Evolutionary conservation across 2,113 vertebrate species (phyloP).

Genomic region (Ovibos moschatus): DNA sequence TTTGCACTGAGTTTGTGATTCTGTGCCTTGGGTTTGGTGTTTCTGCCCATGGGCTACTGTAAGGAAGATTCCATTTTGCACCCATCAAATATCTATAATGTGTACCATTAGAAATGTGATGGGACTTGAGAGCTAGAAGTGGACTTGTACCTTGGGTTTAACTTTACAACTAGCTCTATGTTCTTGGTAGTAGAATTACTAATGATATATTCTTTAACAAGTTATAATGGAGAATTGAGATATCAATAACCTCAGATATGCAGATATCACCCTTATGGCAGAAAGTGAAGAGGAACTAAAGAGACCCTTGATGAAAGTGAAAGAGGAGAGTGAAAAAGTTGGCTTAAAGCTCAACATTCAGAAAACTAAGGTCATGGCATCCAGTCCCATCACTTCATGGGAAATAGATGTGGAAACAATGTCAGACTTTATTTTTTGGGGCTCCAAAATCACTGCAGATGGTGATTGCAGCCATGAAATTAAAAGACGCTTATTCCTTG

Average conservation of each 20-base stretch:
- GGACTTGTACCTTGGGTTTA: not conserved
- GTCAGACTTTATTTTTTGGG: accelerated
- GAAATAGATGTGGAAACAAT: too few relatives aligned
- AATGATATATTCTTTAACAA: not conserved
- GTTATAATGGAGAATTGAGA: not conserved
- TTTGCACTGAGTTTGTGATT: not conserved
- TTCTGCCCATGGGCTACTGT: not conserved
- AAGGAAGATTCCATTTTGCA: not conserved
- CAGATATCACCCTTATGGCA: too few relatives aligned
- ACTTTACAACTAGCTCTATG: not conserved
- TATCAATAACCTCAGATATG: too few relatives aligned
- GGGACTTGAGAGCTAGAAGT: not conserved
- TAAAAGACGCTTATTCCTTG: too few relatives aligned
- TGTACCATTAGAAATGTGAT: not conserved
- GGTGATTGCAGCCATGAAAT: too few relatives aligned
- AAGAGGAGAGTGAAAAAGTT: too few relatives aligned
- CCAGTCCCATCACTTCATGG: too few relatives aligned
- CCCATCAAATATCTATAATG: not conserved
- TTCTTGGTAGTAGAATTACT: not conserved
- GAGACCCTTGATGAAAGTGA: too few relatives aligned
- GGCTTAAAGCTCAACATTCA: too few relatives aligned
- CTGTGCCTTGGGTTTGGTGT: not conserved
- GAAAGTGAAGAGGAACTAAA: too few relatives aligned
- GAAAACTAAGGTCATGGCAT: too few relatives aligned
- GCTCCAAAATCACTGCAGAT: too few relatives aligned